phyloP scores from a whole-genome alignment of 2,797 vertebrate species.

The Pipistrellus kuhlii region DNA sequence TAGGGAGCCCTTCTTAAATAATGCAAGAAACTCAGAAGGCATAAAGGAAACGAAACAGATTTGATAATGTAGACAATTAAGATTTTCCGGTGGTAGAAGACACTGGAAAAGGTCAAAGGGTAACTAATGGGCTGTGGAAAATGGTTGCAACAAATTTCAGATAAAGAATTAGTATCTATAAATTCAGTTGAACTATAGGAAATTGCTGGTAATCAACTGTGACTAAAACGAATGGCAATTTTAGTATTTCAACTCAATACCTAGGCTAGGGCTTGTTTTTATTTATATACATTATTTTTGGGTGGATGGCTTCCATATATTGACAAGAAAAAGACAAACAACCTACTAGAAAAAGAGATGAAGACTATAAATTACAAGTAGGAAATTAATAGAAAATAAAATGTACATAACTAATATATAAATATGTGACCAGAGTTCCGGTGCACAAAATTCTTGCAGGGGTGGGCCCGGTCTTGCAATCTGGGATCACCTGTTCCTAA shows the following conservation, averaged over 20 bases:
- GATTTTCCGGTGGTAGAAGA: slow-evolving; percentile 14
- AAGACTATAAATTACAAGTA: slow-evolving; percentile 12
- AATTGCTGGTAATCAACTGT: slow-evolving; percentile 28
- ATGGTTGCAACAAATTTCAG: slow-evolving; percentile 6
- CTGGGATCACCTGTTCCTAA: too few relatives aligned
- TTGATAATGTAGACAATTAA: slow-evolving; percentile 49
- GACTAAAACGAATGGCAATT: slow-evolving; percentile 26
- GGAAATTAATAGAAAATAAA: slow-evolving; percentile 47
- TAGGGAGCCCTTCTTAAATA: neutral
- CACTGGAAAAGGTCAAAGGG: slow-evolving; percentile 38
- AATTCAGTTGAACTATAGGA: slow-evolving; percentile 7
- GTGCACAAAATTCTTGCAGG: too few relatives aligned
- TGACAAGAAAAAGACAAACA: slow-evolving; percentile 9
- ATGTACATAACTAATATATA: slow-evolving; percentile 7
- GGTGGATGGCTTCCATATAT: neutral
- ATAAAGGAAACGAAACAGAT: slow-evolving; percentile 48
- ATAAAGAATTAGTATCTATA: slow-evolving; percentile 17
- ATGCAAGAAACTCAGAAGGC: slow-evolving; percentile 42
- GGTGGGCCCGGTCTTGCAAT: too few relatives aligned
- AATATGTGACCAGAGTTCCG: neutral
- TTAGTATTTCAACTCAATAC: slow-evolving; percentile 44
- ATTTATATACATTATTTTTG: neutral
- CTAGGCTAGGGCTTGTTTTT: neutral
- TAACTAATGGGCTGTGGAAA: slow-evolving; percentile 39
- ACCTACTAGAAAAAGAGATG: neutral